These are phyloP conservation scores for Rhea pennata DNA, from an alignment of 2,113 vertebrate species.

Conservation along the genomic window DNA sequence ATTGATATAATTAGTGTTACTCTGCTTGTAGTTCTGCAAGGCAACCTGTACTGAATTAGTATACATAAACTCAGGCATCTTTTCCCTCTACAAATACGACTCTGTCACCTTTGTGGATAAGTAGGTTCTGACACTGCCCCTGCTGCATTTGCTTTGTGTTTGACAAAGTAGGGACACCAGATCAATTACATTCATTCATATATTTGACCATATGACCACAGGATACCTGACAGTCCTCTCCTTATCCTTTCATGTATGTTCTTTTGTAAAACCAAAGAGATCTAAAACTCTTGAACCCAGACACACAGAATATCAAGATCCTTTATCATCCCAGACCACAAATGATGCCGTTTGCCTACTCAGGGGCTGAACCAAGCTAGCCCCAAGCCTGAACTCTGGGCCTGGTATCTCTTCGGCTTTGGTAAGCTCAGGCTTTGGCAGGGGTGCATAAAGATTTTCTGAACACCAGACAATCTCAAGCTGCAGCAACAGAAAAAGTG, in stretches of 20 bases:
- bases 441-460: background rate
- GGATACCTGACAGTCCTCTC: background rate
- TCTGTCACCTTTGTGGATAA: background rate
- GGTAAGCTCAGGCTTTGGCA: constrained; percentile 17
- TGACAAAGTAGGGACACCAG: background rate
- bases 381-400: background rate
- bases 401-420: constrained; percentile 22
- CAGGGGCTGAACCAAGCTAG: background rate
- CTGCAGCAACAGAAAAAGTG: constrained; percentile 19
- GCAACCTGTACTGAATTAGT: background rate
- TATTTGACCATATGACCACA: background rate
- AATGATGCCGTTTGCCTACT: background rate
- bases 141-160: background rate
- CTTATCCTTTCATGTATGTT: background rate
- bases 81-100: background rate
- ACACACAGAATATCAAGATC: background rate
- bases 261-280: background rate
- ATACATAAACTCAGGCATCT: background rate
- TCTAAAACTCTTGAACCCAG: background rate
- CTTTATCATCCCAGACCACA: background rate
- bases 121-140: background rate
- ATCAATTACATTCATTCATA: background rate
- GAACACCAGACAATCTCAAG: background rate
- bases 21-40: background rate
- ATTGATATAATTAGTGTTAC: background rate